Base-by-base conservation (phyloP, 2,113 vertebrate species). In the Corynorhinus townsendii region DNA sequence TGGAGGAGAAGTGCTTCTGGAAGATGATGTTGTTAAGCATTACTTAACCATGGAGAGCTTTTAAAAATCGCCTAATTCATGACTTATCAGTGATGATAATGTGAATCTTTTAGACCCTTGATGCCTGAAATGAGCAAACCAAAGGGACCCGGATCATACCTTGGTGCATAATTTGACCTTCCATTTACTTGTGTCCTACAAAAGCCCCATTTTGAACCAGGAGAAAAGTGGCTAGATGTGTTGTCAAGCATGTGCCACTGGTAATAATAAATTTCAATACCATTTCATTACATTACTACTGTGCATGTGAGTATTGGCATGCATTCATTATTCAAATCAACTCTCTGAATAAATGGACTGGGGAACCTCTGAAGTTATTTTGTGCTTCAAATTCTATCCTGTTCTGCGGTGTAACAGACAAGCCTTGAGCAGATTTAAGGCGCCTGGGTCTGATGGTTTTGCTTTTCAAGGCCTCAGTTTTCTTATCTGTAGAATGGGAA, bases 11-110 rank as follows among this genome's bases (percentile, higher is more conserved):
- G 47, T 81, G 52, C 38, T 82, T 91, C 79, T 93, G 69, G 89
- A 94, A 95, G 62, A 79, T 69, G 66, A 66, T 90, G 56, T 64
- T 94, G 52, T 71, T 93, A 77, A 95, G 83, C 64, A 40, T 92
- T 96, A 89, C 87, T 96, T 96, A 95, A 89, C 73, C 59, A 82
- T 5, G 47, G 69, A 96, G 86, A 92, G 9, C 45, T 84, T 87
- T 93, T 35, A 9, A n/a, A 80, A 73, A 92, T 38, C 62, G 69
- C 22, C 26, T 47, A 62, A n/a, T 83, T 85, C 69, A 28, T 84
- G 76, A 69, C 69, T 90, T 56, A 52, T 54, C 43, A 71, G 43
- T 6, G 68, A 73, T 45, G 73, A 84, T 54, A 59, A 69, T 40
- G 20, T 17, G 52, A 64, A 22, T n/a, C 69, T 85, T 80, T 91